phyloP scores from a whole-genome alignment of 2,797 vertebrate genomes.

The Fistularia tabacaria region DNA sequence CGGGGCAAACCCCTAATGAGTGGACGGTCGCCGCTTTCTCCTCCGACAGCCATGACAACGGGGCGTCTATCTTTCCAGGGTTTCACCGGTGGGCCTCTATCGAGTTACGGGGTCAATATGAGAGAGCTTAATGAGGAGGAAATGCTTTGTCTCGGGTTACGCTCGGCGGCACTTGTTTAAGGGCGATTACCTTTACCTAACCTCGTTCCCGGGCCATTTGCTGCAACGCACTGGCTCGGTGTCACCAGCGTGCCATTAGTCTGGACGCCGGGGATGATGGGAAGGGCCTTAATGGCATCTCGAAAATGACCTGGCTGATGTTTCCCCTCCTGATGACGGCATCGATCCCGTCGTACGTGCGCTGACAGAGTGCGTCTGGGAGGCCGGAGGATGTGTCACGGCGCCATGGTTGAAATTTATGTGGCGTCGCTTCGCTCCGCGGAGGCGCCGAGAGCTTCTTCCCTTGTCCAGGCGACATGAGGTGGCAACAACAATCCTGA shows the following conservation, averaged over 20 bases:
- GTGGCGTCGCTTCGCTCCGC: too few relatives aligned
- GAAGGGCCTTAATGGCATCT: conserved; percentile 34
- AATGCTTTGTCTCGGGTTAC: conserved; percentile 71
- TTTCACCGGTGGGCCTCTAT: conserved; percentile 53
- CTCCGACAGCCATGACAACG: conserved; percentile 62
- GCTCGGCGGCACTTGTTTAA: conserved; percentile 60
- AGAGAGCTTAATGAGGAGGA: conserved; percentile 66
- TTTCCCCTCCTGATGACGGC: too few relatives aligned
- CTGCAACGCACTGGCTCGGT: conserved; percentile 46
- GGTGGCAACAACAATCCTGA: too few relatives aligned
- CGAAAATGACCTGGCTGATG: too few relatives aligned
- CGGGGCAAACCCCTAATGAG: conserved; percentile 51
- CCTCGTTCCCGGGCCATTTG: conserved; percentile 65
- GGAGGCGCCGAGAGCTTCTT: too few relatives aligned
- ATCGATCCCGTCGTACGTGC: too few relatives aligned
- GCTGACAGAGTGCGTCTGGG: too few relatives aligned
- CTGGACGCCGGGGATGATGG: conserved; percentile 37
- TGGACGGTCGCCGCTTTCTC: conserved; percentile 43
- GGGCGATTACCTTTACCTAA: conserved; percentile 64
- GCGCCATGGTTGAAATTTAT: too few relatives aligned
- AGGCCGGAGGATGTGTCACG: too few relatives aligned
- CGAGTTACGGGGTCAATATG: conserved; percentile 64
- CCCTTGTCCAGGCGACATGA: too few relatives aligned
- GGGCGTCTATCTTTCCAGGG: conserved; percentile 62
- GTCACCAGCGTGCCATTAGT: conserved; percentile 58